phyloP scores from a whole-genome alignment of 2,888 invertebrate genomes.

The Microctonus brassicae region DNA sequence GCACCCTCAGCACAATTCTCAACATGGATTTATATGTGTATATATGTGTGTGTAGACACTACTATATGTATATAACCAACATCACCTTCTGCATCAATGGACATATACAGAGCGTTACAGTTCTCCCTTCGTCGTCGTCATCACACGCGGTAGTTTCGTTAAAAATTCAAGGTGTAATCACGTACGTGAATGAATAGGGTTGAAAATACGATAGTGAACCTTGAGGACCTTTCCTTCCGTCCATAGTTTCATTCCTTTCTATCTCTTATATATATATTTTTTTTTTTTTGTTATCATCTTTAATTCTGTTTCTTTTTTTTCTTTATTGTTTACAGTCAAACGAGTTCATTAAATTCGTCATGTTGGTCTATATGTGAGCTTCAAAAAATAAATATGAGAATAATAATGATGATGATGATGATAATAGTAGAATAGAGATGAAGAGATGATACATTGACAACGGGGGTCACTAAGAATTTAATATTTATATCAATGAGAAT shows the following conservation, averaged over 20 bases:
- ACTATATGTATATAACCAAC: neutral
- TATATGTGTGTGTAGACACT: neutral
- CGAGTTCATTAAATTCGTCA: conserved; percentile 1
- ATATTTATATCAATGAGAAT: conserved; percentile 11
- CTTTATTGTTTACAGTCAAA: conserved; percentile 5
- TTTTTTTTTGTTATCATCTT: neutral
- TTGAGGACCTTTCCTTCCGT: conserved; percentile 20
- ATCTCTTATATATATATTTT: too few species aligned
- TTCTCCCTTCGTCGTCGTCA: conserved; percentile 21
- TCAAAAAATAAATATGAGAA: too few species aligned
- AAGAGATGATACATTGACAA: neutral
- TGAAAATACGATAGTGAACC: conserved; percentile 23
- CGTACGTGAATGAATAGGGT: conserved; percentile 57
- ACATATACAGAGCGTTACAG: neutral
- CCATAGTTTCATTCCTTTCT: neutral
- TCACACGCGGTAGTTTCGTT: conserved; percentile 50
- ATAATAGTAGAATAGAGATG: too few species aligned
- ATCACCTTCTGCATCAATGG: conserved; percentile 12
- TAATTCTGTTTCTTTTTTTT: too few species aligned
- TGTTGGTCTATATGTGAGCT: too few species aligned
- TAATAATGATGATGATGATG: too few species aligned
- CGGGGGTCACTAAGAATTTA: conserved; percentile 17
- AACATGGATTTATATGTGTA: neutral
- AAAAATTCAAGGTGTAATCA: conserved; percentile 65
- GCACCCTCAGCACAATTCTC: conserved; percentile 35